Evolutionary conservation across 2,888 invertebrate species (phyloP).

Genomic region (Himalopsyche tibetana): DNA sequence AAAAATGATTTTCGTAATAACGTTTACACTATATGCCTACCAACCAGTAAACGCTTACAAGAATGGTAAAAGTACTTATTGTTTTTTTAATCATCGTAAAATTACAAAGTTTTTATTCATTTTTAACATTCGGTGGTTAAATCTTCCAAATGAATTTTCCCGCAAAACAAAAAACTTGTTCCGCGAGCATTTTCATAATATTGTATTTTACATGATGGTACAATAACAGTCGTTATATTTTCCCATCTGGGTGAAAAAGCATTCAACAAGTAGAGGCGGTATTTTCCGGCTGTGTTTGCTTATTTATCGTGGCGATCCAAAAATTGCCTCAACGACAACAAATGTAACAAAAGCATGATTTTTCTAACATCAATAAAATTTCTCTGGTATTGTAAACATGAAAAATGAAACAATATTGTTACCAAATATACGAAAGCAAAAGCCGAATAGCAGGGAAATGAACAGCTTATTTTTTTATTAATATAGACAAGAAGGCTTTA

Average conservation of each 20-base stretch:
- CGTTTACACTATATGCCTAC: no score
- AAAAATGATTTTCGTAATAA: no score
- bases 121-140: no score
- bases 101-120: no score
- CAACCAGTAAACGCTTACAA: no score
- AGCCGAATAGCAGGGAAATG: not conserved
- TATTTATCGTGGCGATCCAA: not conserved
- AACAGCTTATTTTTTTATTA: no score
- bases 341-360: not conserved
- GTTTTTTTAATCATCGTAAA: no score
- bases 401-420: not conserved
- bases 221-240: constrained; percentile 22
- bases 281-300: not conserved
- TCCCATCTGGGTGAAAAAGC: constrained; percentile 15
- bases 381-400: not conserved
- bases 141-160: no score
- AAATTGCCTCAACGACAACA: not conserved
- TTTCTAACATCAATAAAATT: not conserved
- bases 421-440: not conserved
- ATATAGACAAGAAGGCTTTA: no score
- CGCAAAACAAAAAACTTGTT: not conserved
- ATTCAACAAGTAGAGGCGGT: not conserved
- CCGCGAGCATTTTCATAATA: not conserved
- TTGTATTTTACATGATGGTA: not conserved
- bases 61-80: no score